Conservation (phyloP, 2,797 vertebrate species). For the Anguilla marmorata region DNA sequence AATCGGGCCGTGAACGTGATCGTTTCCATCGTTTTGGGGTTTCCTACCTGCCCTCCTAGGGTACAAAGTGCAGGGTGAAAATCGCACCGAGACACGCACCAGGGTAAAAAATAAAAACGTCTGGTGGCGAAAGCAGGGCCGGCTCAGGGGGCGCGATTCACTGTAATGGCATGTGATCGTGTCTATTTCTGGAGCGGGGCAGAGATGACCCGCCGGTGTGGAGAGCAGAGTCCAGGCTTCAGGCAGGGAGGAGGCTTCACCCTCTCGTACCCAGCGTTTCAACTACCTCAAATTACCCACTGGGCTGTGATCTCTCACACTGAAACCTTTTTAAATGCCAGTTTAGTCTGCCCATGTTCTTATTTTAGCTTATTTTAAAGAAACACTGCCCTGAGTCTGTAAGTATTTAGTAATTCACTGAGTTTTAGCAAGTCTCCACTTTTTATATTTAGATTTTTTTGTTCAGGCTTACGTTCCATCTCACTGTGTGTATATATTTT, state of each 20-base stretch:
- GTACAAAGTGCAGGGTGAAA: neutral
- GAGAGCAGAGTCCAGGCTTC: neutral
- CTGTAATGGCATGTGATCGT: neutral
- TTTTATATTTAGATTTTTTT: neutral
- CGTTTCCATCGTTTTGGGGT: neutral
- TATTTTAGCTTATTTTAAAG: neutral
- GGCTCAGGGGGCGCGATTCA: neutral
- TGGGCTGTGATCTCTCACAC: neutral
- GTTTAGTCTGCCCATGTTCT: neutral
- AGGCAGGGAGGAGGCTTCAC: neutral
- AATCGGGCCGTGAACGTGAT: neutral
- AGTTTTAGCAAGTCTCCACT: neutral
- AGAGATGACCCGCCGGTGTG: neutral
- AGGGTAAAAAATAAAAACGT: neutral
- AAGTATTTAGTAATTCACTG: constrained; percentile 27
- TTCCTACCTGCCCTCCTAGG: neutral
- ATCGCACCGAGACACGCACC: neutral
- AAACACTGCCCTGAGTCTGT: neutral
- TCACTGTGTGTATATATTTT: constrained; percentile 15
- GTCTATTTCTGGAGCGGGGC: neutral
- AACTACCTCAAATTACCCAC: constrained; percentile 20
- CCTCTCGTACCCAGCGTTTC: neutral
- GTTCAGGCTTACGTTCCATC: constrained; percentile 10
- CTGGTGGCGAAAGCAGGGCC: neutral
- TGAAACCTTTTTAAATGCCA: neutral